Conservation (phyloP, 2,797 vertebrate genomes). For the Poeciliopsis presidionis region DNA sequence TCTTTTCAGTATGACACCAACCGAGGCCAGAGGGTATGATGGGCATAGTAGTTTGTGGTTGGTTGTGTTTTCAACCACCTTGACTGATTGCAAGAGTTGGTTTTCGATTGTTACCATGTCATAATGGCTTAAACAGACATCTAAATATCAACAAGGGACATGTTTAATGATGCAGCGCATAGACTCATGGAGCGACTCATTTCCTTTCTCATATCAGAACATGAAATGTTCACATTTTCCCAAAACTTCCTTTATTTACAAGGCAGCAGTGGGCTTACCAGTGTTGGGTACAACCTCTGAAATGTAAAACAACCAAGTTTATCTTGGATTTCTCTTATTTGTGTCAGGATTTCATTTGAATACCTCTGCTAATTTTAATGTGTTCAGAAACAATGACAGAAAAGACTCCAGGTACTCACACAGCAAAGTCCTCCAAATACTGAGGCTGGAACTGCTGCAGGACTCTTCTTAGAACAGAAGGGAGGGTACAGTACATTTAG, state of each 20-base stretch:
- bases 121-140: conserved; percentile 40
- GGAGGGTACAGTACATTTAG: not conserved
- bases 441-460: not conserved
- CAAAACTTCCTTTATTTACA: not conserved
- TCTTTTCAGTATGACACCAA: conserved; percentile 51
- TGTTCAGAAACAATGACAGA: not conserved
- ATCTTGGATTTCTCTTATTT: not conserved
- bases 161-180: conserved; percentile 21
- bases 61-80: conserved; percentile 24
- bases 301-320: not conserved
- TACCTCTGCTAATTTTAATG: not conserved
- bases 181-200: not conserved
- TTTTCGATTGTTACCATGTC: conserved; percentile 72
- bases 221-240: not conserved
- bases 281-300: not conserved
- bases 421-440: not conserved
- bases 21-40: conserved; percentile 58
- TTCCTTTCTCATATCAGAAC: not conserved
- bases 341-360: not conserved
- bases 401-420: not conserved
- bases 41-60: conserved; percentile 69
- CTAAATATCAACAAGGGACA: conserved; percentile 38
- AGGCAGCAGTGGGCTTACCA: not conserved
- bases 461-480: not conserved
- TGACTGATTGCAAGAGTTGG: conserved; percentile 67